Conservation (phyloP, 2,888 invertebrate genomes). For the Volucella zonaria region DNA sequence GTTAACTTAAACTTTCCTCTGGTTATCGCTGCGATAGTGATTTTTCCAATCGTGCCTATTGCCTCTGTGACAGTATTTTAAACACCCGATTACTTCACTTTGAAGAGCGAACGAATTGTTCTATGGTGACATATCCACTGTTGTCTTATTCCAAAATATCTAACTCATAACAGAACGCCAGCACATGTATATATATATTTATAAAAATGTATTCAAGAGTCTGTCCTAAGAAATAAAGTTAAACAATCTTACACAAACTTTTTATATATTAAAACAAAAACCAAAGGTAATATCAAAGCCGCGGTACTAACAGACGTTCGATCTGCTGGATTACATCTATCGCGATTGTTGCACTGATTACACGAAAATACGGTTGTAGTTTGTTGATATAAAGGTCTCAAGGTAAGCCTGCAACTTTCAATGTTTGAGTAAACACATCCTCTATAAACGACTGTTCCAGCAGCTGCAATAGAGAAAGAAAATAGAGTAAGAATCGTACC, state of each 20-base stretch:
- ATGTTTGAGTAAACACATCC: slow-evolving; percentile 72
- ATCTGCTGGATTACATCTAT: slow-evolving; percentile 75
- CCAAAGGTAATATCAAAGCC: slow-evolving; percentile 2
- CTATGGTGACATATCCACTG: neutral
- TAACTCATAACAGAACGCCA: too few relatives aligned
- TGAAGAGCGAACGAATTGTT: neutral
- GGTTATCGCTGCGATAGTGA: slow-evolving; percentile 17
- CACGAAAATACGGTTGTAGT: slow-evolving; percentile 25
- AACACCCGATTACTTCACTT: slow-evolving; percentile 38
- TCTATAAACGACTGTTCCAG: slow-evolving; percentile 52
- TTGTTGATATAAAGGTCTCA: slow-evolving; percentile 42
- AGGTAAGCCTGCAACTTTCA: slow-evolving; percentile 39
- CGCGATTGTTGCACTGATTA: slow-evolving; percentile 60
- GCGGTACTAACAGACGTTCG: slow-evolving; percentile 40
- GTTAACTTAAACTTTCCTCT: slow-evolving; percentile 19
- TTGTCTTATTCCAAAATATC: too few relatives aligned
- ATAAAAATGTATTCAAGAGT: neutral
- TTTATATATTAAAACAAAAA: slow-evolving; percentile 26
- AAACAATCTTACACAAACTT: neutral
- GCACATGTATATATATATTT: neutral
- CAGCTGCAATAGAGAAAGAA: slow-evolving; percentile 16
- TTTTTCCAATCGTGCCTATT: slow-evolving; percentile 4
- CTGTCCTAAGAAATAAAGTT: neutral
- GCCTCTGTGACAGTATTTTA: slow-evolving; percentile 20
- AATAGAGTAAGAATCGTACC: neutral